Evolutionary conservation across 2,113 vertebrate genomes (phyloP), one percentile per base, ranked within the genome.

Genomic region (Grammomys dolichurus): DNA sequence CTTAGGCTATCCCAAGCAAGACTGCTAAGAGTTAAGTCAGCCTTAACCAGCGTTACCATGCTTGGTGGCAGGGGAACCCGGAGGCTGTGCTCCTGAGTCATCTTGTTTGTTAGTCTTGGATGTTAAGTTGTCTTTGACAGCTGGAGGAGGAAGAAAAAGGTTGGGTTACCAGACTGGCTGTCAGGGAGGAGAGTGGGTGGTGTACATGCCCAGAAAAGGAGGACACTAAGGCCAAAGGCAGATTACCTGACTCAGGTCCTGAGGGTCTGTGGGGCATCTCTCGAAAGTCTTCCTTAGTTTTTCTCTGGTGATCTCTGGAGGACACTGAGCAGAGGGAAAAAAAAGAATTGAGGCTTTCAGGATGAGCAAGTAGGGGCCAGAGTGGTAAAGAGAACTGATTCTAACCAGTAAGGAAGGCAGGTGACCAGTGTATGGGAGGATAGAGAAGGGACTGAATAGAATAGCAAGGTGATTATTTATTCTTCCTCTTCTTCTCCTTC

Each of bases 131-230:
- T 67, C 69, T 3, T 1, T 28, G 85, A 65, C 28, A 73, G 56
- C 67, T 88, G 54, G 77, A 88, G 78, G 48, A 89, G 26, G 26
- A 94, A 69, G 56, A 43, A 78, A 95, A 67, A 54, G n/a, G 36
- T 26, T 19, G 33, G 67, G 48, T 88, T 88, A 88, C 20, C 1
- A 31, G 46, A 7, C 31, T 36, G 5, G 33, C 20, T 87, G 31
- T 26, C 31, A 73, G 36, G 48, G 86, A 73, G 67, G 48, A 56
- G 22, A 73, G 13, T 72, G 7, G 22, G 10, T 40, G 13, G 36
- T 40, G 31, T 40, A n/a, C 54, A 51, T 87, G 31, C 31, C 31
- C 63, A 56, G 22, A 70, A 54, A 87, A n/a, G 5, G 7, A 33
- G 36, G 67, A 22, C 36, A 3, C 13, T 4, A 28, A 72, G 4